phyloP scores from a whole-genome alignment of 2,888 invertebrate species.

The Gymnocheta viridis region DNA sequence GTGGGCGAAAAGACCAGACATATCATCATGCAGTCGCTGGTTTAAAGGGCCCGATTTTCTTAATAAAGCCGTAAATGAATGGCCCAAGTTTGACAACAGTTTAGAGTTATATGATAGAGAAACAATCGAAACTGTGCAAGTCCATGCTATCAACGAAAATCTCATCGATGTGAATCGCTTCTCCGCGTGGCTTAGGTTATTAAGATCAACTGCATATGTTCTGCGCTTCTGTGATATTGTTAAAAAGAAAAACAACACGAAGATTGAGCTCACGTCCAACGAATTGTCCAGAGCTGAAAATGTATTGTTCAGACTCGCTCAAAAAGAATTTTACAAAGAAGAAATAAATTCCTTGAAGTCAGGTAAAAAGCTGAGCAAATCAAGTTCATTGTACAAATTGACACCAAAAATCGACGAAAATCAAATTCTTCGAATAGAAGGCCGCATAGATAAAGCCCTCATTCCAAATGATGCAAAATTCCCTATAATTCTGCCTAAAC shows the following conservation, averaged over 20 bases:
- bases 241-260: no score
- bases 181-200: constrained; percentile 30
- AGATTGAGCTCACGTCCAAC: no score
- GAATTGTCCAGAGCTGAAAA: constrained; percentile 48
- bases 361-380: constrained; percentile 9
- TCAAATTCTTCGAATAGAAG: constrained; percentile 23
- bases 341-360: constrained; percentile 25
- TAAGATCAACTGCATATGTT: constrained; percentile 18
- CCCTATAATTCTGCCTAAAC: constrained; percentile 36
- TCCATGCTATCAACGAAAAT: constrained; percentile 16
- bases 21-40: constrained; percentile 51
- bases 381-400: no score
- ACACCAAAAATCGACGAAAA: constrained; percentile 52
- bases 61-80: constrained; percentile 12
- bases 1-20: constrained; percentile 41
- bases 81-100: constrained; percentile 5
- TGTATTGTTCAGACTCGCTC: constrained; percentile 33
- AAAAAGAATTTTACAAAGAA: constrained; percentile 11
- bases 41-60: constrained; percentile 61
- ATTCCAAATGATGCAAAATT: constrained; percentile 19
- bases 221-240: no score
- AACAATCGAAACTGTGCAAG: neutral
- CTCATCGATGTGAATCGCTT: constrained; percentile 26
- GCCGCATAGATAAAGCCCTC: constrained; percentile 6
- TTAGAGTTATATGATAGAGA: constrained; percentile 17